A percentile compares a stretch with the other conserved stretches of the same genome.
These are phyloP conservation scores for Arizona elegans DNA, from an alignment of 2,113 vertebrate species.

Conservation along the genomic window DNA sequence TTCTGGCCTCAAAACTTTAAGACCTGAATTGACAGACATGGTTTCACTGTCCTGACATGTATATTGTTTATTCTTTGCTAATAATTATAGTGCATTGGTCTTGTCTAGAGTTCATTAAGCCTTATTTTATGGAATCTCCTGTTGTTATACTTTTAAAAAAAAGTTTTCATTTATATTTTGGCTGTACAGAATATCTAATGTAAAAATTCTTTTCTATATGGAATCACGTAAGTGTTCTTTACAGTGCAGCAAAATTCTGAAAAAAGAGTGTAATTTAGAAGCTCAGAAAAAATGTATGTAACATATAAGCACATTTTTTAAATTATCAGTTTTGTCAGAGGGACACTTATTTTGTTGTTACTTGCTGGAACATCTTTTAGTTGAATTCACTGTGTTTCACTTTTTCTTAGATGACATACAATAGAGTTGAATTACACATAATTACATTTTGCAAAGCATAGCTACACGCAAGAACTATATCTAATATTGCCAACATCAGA, in stretches of 20 bases:
- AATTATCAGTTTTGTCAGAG: not conserved
- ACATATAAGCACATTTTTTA: not conserved
- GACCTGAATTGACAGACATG: not conserved
- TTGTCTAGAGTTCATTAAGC: not conserved
- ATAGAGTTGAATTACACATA: not conserved
- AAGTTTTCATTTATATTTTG: not conserved
- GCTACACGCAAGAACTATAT: not conserved
- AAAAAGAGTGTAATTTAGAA: not conserved
- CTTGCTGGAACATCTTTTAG: not conserved
- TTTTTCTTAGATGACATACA: not conserved
- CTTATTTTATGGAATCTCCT: not conserved
- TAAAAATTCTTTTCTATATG: not conserved
- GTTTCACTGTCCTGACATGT: not conserved
- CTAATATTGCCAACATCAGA: not conserved
- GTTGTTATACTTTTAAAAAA: not conserved
- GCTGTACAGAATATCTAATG: not conserved
- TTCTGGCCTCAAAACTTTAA: not conserved
- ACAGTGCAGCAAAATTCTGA: not conserved
- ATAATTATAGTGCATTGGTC: not conserved
- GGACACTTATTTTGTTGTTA: not conserved
- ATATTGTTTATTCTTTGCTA: not conserved
- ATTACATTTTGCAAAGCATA: not conserved
- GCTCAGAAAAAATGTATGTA: not conserved
- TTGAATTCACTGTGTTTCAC: not conserved
- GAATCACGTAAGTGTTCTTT: not conserved